Conservation (phyloP, 1,140 invertebrate genomes). For the Pogonomyrmex californicus region DNA sequence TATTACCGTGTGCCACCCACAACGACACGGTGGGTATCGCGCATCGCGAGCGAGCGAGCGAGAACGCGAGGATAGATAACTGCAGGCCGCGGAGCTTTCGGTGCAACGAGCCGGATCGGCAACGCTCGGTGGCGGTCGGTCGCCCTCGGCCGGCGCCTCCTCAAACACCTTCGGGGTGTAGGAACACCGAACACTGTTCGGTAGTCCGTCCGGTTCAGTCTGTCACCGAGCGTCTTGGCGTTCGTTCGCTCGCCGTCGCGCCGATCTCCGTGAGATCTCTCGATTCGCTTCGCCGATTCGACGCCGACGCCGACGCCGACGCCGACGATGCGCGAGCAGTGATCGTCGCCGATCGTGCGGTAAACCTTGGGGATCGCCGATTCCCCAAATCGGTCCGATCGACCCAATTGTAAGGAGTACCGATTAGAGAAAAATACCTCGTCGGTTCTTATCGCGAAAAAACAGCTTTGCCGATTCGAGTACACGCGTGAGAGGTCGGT, state of each 20-base stretch:
- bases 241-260: slow-evolving; percentile 7
- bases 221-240: slow-evolving; percentile 72
- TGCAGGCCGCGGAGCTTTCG: slow-evolving; percentile 64
- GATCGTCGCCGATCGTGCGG: background rate
- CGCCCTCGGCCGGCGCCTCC: slow-evolving; percentile 69
- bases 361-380: background rate
- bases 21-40: slow-evolving; percentile 19
- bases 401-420: background rate
- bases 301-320: background rate
- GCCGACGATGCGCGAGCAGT: background rate
- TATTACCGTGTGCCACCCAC: slow-evolving; percentile 36
- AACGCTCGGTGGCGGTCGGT: slow-evolving; percentile 68
- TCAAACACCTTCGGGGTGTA: slow-evolving; percentile 72
- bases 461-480: slow-evolving; percentile 9
- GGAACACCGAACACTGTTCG: slow-evolving; percentile 54
- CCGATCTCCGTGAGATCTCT: background rate
- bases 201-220: slow-evolving; percentile 75
- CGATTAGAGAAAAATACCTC: background rate
- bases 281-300: background rate
- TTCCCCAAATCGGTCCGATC: background rate
- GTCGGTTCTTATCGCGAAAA: background rate
- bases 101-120: slow-evolving; percentile 71
- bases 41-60: slow-evolving; percentile 27
- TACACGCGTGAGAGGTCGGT: background rate
- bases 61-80: slow-evolving; percentile 43